A percentile compares a stretch with the other conserved stretches of the same genome.
phyloP scores from a whole-genome alignment of 2,888 invertebrate species.

The Meiosimyza platycephala region DNA sequence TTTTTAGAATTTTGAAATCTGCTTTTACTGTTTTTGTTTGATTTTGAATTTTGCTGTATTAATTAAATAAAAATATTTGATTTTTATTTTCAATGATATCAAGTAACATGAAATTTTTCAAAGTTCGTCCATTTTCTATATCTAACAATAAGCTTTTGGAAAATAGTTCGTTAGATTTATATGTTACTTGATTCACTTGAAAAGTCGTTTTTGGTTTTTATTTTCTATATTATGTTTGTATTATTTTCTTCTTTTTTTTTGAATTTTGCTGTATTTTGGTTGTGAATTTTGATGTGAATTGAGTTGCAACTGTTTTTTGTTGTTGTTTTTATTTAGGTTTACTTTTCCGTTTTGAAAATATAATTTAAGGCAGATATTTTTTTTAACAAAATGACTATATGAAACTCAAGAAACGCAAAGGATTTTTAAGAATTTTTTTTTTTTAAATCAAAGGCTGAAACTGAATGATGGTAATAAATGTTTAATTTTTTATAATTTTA shows the following conservation, averaged over 20 bases:
- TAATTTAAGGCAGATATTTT: conserved; percentile 74
- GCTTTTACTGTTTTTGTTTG: conserved; percentile 42
- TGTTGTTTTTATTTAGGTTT: conserved; percentile 40
- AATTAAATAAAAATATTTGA: conserved; percentile 1
- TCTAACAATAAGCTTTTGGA: neutral
- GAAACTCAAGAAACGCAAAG: neutral
- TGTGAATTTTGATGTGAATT: conserved; percentile 58
- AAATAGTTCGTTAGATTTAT: neutral
- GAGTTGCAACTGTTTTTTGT: conserved; percentile 37
- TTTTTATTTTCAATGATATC: conserved; percentile 6
- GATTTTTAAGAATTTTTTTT: conserved; percentile 8
- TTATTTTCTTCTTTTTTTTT: conserved; percentile 16
- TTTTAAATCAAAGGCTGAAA: conserved; percentile 18
- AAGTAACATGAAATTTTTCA: conserved; percentile 12
- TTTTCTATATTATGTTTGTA: neutral
- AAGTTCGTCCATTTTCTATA: neutral
- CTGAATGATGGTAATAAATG: conserved; percentile 6
- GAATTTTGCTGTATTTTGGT: conserved; percentile 50
- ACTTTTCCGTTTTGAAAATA: conserved; percentile 69
- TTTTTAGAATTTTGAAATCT: conserved; percentile 58
- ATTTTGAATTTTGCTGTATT: conserved; percentile 30
- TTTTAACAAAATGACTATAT: conserved; percentile 18
- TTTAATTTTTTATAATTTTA: conserved; percentile 34
- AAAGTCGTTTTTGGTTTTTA: conserved; percentile 5
- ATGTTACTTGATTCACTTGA: conserved; percentile 20